phyloP scores from a whole-genome alignment of 2,797 vertebrate species.

The Fistularia commersonii region DNA sequence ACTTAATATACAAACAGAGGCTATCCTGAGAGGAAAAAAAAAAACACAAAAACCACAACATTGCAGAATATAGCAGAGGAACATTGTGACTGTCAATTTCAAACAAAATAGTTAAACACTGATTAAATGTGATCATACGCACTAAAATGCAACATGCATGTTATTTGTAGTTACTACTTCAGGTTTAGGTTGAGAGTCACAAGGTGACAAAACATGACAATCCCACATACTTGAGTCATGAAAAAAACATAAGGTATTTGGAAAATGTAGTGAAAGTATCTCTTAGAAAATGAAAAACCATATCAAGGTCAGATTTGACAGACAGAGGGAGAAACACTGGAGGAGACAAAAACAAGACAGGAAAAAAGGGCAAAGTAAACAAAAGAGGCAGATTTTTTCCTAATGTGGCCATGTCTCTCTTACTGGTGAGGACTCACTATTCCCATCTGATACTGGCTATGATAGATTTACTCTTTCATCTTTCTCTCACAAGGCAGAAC shows the following conservation, averaged over 20 bases:
- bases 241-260: not conserved
- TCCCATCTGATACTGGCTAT: slow-evolving; percentile 49
- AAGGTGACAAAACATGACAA: slow-evolving; percentile 18
- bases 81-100: too few relatives aligned
- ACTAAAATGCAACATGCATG: too few relatives aligned
- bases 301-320: not conserved
- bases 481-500: slow-evolving; percentile 49
- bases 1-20: slow-evolving; percentile 13
- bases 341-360: not conserved
- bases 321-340: not conserved
- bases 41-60: not conserved
- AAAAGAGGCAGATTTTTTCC: slow-evolving; percentile 18
- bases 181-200: slow-evolving; percentile 27
- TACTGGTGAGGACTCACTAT: slow-evolving; percentile 28
- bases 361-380: not conserved
- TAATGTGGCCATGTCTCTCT: slow-evolving; percentile 24
- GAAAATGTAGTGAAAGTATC: not conserved
- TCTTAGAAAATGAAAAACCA: too few relatives aligned
- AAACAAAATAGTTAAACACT: too few relatives aligned
- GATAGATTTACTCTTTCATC: slow-evolving; percentile 52
- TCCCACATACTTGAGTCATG: not conserved
- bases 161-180: too few relatives aligned
- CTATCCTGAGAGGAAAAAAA: not conserved
- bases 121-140: too few relatives aligned
- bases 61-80: too few relatives aligned